Evolutionary conservation across 2,797 vertebrate genomes (phyloP), one percentile per base, ranked within the genome.

Genomic region (Danio aesculapii): DNA sequence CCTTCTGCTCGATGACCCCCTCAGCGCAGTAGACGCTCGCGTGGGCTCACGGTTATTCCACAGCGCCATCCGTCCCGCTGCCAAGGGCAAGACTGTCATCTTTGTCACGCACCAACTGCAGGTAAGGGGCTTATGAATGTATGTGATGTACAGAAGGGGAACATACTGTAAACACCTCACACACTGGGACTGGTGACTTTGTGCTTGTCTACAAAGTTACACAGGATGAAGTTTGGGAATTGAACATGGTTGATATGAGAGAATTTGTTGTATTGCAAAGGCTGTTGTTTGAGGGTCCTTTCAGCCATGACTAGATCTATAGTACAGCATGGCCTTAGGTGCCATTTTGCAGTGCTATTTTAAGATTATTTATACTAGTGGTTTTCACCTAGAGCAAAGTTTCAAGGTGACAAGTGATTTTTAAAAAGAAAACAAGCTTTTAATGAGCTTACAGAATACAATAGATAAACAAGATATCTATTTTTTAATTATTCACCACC

Each of bases 81-180:
- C 93, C 17, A 90, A 87, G 81, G 89, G 79, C 81, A 95, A 87
- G 88, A 96, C 95, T 0, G 89, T 96, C 85, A 87, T 96, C 75
- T 96, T 96, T 87, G 93, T 96, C n/a, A 96, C 95, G 5, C 95
- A 96, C 84, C 95, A 96, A 84, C 91, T 96, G 69, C 95, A 96
- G 93, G 95, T 95, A 81, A 87, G 83, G 66, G 1, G 43, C 52
- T 57, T 57, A 17, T 62, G 17, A 43, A 64, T 46, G 19, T 49
- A 46, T n/a, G 9, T 43, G 30, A 64, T 64, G 13, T 50, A 13
- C 16, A 16, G 13, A 6, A 41, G 7, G 5, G 46, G 66, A 70
- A 12, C 21, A 39, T 30, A 30, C 30, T 30, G 30, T 16, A 62
- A 12, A 55, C 61, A 44, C 16, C 5, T 49, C 19, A 47, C 57